Evolutionary conservation across 2,113 vertebrate genomes (phyloP).

Genomic region (Myanophis thanlyinensis): DNA sequence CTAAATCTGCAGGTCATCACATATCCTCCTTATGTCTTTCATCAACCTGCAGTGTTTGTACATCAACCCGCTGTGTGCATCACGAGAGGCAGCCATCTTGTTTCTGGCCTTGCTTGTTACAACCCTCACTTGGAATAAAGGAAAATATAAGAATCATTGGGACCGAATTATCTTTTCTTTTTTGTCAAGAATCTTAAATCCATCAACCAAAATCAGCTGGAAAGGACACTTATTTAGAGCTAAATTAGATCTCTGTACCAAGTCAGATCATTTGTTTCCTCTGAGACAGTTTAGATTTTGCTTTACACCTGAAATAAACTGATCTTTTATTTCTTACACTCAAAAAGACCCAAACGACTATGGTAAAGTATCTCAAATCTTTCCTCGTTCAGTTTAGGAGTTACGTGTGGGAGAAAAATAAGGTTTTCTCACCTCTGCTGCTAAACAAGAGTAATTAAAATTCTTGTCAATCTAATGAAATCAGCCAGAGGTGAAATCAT

Average conservation of each 20-base stretch:
- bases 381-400: neutral
- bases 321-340: neutral
- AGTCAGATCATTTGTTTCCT: neutral
- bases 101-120: neutral
- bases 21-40: neutral
- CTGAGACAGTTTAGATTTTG: neutral
- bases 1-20: neutral
- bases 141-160: neutral
- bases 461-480: neutral
- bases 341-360: neutral
- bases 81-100: neutral
- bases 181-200: neutral
- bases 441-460: neutral
- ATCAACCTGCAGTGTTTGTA: neutral
- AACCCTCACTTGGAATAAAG: neutral
- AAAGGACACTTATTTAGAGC: neutral
- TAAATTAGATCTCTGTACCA: neutral
- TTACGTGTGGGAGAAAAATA: neutral
- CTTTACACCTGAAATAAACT: neutral
- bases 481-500: neutral
- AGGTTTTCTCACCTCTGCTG: neutral
- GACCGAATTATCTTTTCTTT: neutral
- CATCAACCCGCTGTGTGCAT: neutral
- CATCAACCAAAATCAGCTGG: neutral
- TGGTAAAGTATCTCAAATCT: neutral